These are phyloP conservation scores for Litocranius walleri DNA, from an alignment of 2,113 vertebrate species.

Conservation along the genomic window DNA sequence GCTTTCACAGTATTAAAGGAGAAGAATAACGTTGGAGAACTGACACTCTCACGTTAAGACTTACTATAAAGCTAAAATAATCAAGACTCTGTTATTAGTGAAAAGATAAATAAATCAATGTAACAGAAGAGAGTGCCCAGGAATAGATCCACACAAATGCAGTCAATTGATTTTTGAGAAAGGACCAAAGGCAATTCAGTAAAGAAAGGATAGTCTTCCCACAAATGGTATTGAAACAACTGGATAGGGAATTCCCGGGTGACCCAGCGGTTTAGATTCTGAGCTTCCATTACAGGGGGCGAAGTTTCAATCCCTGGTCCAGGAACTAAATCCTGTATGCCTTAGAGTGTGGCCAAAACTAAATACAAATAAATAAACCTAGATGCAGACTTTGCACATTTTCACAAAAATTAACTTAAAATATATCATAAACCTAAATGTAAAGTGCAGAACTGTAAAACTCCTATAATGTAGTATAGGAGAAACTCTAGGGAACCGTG, in stretches of 20 bases:
- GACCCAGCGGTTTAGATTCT: not conserved
- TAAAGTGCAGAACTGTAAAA: not conserved
- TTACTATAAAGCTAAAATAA: not conserved
- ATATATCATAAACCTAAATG: not conserved
- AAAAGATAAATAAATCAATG: not conserved
- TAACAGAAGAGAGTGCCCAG: not conserved
- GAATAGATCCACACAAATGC: not conserved
- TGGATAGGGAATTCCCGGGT: not conserved
- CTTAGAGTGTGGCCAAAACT: not conserved
- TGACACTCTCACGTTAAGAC: not conserved
- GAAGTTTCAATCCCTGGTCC: not conserved
- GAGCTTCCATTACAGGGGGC: not conserved
- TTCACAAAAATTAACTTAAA: not conserved
- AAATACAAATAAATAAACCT: not conserved
- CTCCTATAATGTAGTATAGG: not conserved
- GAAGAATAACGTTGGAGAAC: not conserved
- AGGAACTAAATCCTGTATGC: not conserved
- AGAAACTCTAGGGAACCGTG: not conserved
- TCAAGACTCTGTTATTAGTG: not conserved
- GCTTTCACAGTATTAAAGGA: not conserved
- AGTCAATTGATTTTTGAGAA: not conserved
- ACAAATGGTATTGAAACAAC: not conserved
- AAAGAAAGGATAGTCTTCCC: not conserved
- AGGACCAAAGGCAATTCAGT: not conserved
- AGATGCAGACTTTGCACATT: not conserved